Conservation (phyloP, 2,888 invertebrate genomes). For the Oxystoma pomonae region DNA sequence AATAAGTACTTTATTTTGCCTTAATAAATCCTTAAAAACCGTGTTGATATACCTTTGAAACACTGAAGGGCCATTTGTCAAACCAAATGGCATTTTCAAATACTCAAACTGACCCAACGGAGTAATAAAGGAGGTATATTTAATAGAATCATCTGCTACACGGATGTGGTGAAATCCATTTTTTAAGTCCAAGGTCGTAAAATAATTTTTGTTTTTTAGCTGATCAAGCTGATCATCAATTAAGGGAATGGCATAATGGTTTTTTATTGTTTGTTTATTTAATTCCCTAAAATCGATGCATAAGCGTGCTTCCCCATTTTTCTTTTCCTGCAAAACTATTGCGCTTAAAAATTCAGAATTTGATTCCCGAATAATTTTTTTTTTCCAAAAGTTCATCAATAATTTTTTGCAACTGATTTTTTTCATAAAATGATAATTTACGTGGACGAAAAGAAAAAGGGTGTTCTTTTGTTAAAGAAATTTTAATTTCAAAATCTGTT, state of each 20-base stretch:
- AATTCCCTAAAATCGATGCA: slow-evolving; percentile 34
- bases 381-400: slow-evolving; percentile 21
- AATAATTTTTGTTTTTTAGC: slow-evolving; percentile 30
- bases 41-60: slow-evolving; percentile 25
- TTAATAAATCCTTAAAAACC: slow-evolving; percentile 24
- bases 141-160: slow-evolving; percentile 27
- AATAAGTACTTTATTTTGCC: slow-evolving; percentile 19
- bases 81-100: slow-evolving; percentile 35
- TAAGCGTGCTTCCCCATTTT: slow-evolving; percentile 30
- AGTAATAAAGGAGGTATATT: slow-evolving; percentile 35
- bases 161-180: slow-evolving; percentile 34
- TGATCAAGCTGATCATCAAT: slow-evolving; percentile 34
- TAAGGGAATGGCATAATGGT: slow-evolving; percentile 31
- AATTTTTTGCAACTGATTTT: slow-evolving; percentile 21
- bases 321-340: slow-evolving; percentile 31
- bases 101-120: slow-evolving; percentile 35
- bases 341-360: slow-evolving; percentile 33
- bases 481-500: slow-evolving; percentile 25
- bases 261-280: slow-evolving; percentile 30
- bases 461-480: slow-evolving; percentile 19
- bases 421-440: slow-evolving; percentile 25
- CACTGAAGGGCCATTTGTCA: slow-evolving; percentile 28
- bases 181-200: slow-evolving; percentile 33
- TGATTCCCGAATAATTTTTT: slow-evolving; percentile 23
- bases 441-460: slow-evolving; percentile 22